Conservation (phyloP, 2,113 vertebrate genomes). For the Corythoichthys intestinalis region DNA sequence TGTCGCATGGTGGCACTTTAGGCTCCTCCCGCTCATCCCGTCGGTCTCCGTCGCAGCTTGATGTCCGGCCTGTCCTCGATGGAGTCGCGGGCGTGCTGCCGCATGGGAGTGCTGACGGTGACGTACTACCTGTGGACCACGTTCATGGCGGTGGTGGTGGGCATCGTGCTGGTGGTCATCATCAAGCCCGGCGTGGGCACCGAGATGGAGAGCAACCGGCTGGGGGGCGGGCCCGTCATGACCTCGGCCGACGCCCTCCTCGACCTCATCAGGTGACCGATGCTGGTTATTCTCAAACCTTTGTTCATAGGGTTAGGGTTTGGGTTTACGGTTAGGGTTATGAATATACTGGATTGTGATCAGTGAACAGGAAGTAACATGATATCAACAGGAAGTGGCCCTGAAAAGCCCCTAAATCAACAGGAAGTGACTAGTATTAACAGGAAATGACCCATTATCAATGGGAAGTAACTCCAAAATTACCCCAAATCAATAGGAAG, state of each 20-base stretch:
- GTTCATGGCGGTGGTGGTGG: conserved; percentile 82
- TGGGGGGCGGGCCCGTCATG: conserved; percentile 74
- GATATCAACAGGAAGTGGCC: no score
- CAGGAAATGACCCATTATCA: no score
- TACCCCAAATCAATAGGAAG: no score
- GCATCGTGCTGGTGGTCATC: conserved; percentile 79
- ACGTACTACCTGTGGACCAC: conserved; percentile 92
- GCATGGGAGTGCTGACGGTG: conserved; percentile 84
- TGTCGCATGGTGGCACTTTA: no score
- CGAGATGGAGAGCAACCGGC: conserved; percentile 74
- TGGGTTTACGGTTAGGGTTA: no score
- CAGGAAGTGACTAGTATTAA: no score
- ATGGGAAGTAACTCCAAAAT: no score
- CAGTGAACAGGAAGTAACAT: no score
- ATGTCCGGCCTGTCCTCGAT: conserved; percentile 87
- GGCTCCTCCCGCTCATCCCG: neutral
- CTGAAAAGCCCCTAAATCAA: no score
- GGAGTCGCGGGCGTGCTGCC: conserved; percentile 82
- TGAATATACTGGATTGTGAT: no score
- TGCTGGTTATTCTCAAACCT: no score
- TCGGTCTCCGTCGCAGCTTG: conserved; percentile 62
- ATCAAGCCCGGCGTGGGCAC: conserved; percentile 82
- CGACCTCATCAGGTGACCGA: conserved; percentile 78
- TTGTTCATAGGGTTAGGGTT: no score
- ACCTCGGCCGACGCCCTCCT: conserved; percentile 85